Evolutionary conservation across 2,797 vertebrate genomes (phyloP), one percentile per base, ranked within the genome.

Genomic region (Bovichtus diacanthus): DNA sequence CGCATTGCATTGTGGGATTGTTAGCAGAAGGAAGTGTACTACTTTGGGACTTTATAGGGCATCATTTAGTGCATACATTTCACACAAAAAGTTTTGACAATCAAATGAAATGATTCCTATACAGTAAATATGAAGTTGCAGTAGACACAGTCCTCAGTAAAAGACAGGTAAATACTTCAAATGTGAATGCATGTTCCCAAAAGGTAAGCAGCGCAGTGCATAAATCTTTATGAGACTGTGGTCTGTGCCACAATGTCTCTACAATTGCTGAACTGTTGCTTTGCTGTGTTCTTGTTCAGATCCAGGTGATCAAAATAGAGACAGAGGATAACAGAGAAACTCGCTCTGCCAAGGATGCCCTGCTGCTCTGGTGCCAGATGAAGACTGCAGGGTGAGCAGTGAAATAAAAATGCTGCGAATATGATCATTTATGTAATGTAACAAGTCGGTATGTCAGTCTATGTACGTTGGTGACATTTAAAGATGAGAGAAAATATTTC

Each of bases 321-420:
- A 98, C 97, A 0, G 97, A 98, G 66, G 98, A 99, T 95, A 99
- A 98, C 93, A 93, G 96, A 58, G 98, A 99, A 92, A 99, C 96
- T 0, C 96, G 96, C 51, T 99, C 97, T 0, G 98, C 98, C 82
- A 99, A 98, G 92, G 98, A 99, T 0, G 98, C 98, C 0, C 95
- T 99, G 76, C 96, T 99, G 70, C 93, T 99, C 39, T 99, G 98
- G 97, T 99, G 97, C 93, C 97, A 99, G 94, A 99, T 98, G 97
- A 99, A 99, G 94, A 99, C 97, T 0, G 96, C 97, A 3, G 98
- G 98, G 98, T 99, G 89, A 96, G 96, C 49, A 21, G 18, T 34
- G 43, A 43, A 51, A 60, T 21, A 7, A 49, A 53, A 53, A 68
- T 2, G 50, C 39, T 6, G 27, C 0, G n/a, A 8, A 39, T 15